Evolutionary conservation across 1,140 invertebrate genomes (phyloP).

Genomic region (Scylla paramamosain): DNA sequence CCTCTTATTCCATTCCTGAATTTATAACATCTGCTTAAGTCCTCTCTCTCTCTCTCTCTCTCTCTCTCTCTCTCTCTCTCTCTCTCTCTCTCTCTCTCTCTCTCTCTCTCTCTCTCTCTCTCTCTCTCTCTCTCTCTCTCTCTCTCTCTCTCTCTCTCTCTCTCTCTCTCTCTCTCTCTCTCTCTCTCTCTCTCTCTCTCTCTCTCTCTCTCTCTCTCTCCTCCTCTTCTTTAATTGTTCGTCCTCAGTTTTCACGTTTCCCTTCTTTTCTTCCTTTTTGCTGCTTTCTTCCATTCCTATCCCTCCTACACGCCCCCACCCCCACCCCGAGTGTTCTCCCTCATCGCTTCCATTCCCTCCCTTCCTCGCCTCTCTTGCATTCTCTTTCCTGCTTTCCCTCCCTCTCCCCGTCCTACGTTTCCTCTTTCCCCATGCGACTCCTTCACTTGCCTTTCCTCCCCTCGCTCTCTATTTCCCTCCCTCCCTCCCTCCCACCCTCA

Average conservation of each 20-base stretch:
- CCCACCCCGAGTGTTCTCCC: too few relatives aligned
- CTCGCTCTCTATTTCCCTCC: neutral
- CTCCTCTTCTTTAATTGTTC: neutral
- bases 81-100: conserved; percentile 1
- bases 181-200: neutral
- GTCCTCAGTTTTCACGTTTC: neutral
- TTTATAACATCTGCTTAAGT: too few relatives aligned
- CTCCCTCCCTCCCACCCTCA: neutral
- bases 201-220: neutral
- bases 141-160: neutral
- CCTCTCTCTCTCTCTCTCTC: too few relatives aligned
- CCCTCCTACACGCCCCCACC: neutral
- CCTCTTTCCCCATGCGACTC: neutral
- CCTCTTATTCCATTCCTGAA: too few relatives aligned
- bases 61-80: neutral
- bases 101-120: neutral
- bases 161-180: neutral
- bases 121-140: neutral
- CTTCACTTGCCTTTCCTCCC: neutral
- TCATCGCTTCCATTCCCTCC: neutral
- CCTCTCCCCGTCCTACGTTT: neutral
- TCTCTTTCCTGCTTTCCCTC: neutral
- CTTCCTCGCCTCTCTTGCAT: neutral
- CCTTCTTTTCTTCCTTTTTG: too few relatives aligned
- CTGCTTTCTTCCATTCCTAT: too few relatives aligned